These are phyloP conservation scores for Hippoglossus hippoglossus DNA, from an alignment of 2,797 vertebrate species.

Conservation along the genomic window DNA sequence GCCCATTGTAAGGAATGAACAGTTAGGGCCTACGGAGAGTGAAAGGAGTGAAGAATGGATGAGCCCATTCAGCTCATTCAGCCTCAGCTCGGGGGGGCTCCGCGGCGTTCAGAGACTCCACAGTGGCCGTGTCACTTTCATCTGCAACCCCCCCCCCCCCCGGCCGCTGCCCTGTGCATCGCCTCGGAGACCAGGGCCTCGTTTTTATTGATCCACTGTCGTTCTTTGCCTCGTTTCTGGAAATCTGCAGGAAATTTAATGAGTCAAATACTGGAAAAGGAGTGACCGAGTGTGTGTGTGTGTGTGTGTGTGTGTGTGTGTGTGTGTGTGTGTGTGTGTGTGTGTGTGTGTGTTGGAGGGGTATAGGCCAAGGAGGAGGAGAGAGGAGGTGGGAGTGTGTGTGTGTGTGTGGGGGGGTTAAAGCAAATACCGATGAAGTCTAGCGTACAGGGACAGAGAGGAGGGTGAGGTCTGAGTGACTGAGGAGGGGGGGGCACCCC, in stretches of 20 bases:
- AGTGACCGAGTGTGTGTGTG: slow-evolving; percentile 36
- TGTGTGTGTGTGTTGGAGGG: slow-evolving; percentile 37
- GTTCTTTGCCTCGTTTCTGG: slow-evolving; percentile 82
- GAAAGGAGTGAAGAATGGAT: slow-evolving; percentile 92
- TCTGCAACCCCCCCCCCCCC: slow-evolving; percentile 84
- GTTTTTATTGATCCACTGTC: slow-evolving; percentile 88
- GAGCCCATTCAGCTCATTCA: slow-evolving; percentile 94
- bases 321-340: slow-evolving; percentile 16
- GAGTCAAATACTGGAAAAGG: slow-evolving; percentile 89
- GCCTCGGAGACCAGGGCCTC: slow-evolving; percentile 80
- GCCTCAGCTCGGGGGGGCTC: slow-evolving; percentile 77
- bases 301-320: slow-evolving; percentile 45
- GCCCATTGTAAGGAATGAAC: slow-evolving; percentile 94
- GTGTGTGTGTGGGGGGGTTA: slow-evolving; percentile 62
- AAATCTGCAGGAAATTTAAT: slow-evolving; percentile 92
- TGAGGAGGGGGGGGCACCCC: slow-evolving; percentile 39
- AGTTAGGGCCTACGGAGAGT: slow-evolving; percentile 89
- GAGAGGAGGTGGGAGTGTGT: slow-evolving; percentile 21
- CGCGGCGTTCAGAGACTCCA: slow-evolving; percentile 84
- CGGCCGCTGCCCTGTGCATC: slow-evolving; percentile 54
- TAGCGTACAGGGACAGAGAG: slow-evolving; percentile 75
- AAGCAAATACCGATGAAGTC: slow-evolving; percentile 83
- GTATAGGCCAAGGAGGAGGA: slow-evolving; percentile 29
- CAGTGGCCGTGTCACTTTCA: slow-evolving; percentile 94
- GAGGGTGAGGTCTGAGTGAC: slow-evolving; percentile 71